A percentile compares a stretch with the other conserved stretches of the same genome.
phyloP scores from a whole-genome alignment of 2,888 invertebrate genomes.

The Venustoraphidia nigricollis region DNA sequence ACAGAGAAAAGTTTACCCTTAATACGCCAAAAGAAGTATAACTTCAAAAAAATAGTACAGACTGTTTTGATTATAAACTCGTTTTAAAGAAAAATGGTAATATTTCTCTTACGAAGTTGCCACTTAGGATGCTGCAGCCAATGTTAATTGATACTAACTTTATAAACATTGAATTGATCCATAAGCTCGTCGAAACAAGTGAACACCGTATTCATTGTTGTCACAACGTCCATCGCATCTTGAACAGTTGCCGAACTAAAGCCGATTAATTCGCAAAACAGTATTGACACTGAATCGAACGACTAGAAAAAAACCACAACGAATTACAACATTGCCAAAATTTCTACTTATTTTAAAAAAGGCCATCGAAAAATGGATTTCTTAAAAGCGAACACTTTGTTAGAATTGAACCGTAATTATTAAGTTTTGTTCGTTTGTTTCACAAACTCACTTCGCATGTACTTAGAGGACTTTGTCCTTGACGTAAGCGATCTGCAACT shows the following conservation, averaged over 20 bases:
- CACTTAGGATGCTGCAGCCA: too few species aligned
- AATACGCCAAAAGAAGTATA: too few species aligned
- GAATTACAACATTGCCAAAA: neutral
- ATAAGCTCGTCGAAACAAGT: constrained; percentile 71
- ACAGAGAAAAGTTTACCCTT: too few species aligned
- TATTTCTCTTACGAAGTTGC: too few species aligned
- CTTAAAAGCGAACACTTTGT: too few species aligned
- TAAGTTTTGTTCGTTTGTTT: constrained; percentile 9
- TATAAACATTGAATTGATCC: constrained; percentile 74
- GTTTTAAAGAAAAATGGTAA: too few species aligned
- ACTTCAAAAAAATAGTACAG: too few species aligned
- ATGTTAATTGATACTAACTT: constrained; percentile 36
- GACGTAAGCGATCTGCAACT: constrained; percentile 64
- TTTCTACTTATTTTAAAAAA: neutral
- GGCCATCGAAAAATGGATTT: too few species aligned
- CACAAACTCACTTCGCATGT: constrained; percentile 54
- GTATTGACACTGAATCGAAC: constrained; percentile 60
- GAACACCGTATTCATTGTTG: constrained; percentile 74
- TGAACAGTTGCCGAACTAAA: constrained; percentile 42
- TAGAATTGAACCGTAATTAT: too few species aligned
- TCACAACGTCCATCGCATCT: constrained; percentile 62
- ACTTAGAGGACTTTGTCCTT: constrained; percentile 57
- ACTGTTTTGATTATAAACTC: too few species aligned
- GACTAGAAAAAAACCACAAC: constrained; percentile 33
- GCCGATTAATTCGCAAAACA: constrained; percentile 58